Base-by-base conservation (phyloP, 2,113 vertebrate species). In the Probosciger aterrimus region DNA sequence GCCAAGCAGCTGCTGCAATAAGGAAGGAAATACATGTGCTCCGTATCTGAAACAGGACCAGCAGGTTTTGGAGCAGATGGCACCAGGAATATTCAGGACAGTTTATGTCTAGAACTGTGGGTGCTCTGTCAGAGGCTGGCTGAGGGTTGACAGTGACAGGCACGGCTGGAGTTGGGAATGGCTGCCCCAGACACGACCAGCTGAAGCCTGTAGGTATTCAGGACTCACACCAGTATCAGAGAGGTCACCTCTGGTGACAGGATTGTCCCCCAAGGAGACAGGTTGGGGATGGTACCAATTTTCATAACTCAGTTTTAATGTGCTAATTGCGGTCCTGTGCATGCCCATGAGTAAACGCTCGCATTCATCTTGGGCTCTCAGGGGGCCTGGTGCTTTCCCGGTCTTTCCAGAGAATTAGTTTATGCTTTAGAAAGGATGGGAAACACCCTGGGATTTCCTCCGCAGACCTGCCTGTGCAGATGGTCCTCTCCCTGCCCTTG, bases 401-500 rank as follows among this genome's bases (percentile, higher is more conserved):
- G 64, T 43, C 60, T 83, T 90, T 67, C 76, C 94, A 86, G 55
- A 96, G 68, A 70, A 73, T 67, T 70, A 86, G 46, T 92, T 94
- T 86, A 33, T 83, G 73, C 88, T 94, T 92, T 6, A 81, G 82
- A 97, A 83, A 77, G 69, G 50, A 92, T 93, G 95, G 93, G 90
- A 96, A 91, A 92, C 94, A 96, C 79, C 92, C 93, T 75, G 92
- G 90, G 95, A 95, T 95, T 96, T 96, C 95, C 93, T 96, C 76
- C 67, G 43, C 91, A 92, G 92, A 94, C 93, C 69, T 63, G 77
- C 77, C 95, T 77, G 93, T 95, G 95, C 94, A 96, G 93, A 88
- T 96, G 95, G 90, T 94, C 90, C 78, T 95, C 86, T 97, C 93
- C 92, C 80, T 96, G 82, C 93, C 88, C 73, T 95, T 57, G 0